Conservation (phyloP, 2,888 invertebrate genomes). For the Phengaris arion region DNA sequence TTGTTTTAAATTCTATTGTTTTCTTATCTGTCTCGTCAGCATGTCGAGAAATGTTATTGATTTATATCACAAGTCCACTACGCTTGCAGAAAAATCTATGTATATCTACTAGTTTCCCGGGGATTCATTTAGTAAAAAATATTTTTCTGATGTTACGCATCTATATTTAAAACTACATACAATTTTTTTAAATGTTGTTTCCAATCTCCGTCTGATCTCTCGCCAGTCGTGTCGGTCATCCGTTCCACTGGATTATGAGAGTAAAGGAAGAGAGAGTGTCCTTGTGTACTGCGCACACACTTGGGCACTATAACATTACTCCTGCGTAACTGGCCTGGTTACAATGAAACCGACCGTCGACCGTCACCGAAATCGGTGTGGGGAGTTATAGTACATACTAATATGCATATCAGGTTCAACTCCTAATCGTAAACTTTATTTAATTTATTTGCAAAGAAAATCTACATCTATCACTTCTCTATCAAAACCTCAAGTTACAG, state of each 20-base stretch:
- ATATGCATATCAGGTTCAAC: too few relatives aligned
- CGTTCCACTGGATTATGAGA: too few relatives aligned
- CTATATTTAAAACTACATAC: background rate
- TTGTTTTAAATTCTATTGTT: constrained; percentile 42
- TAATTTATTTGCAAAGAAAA: background rate
- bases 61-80: constrained; percentile 25
- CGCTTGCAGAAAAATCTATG: constrained; percentile 3
- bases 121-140: background rate
- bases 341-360: too few relatives aligned
- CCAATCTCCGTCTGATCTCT: too few relatives aligned
- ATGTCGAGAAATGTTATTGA: constrained; percentile 19
- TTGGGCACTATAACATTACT: too few relatives aligned
- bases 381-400: background rate
- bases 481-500: background rate
- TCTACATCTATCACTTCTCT: background rate
- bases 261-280: too few relatives aligned
- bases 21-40: constrained; percentile 40
- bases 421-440: background rate
- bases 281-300: too few relatives aligned
- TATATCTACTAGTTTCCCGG: background rate
- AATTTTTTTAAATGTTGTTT: too few relatives aligned
- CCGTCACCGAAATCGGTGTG: too few relatives aligned
- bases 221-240: too few relatives aligned
- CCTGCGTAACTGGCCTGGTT: too few relatives aligned
- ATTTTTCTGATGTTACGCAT: too few relatives aligned